Evolutionary conservation across 2,888 invertebrate species (phyloP).

Genomic region (Melinaea menophilus): DNA sequence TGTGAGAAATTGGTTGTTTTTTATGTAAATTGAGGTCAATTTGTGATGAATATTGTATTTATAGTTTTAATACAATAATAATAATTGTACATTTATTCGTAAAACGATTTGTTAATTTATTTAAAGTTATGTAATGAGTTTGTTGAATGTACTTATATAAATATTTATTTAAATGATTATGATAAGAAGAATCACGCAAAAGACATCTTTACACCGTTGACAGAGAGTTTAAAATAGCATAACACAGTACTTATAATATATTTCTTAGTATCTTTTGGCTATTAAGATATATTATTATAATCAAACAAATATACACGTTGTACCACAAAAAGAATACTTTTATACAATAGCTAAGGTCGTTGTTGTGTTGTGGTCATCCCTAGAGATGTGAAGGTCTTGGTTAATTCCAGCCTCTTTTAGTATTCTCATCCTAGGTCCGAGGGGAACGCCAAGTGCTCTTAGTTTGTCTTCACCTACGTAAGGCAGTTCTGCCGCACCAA

Average conservation of each 20-base stretch:
- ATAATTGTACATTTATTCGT: too few species aligned
- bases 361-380: constrained; percentile 62
- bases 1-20: neutral
- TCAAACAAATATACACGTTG: neutral
- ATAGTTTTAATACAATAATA: too few species aligned
- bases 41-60: too few species aligned
- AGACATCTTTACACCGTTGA: too few species aligned
- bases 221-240: too few species aligned
- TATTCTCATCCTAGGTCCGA: constrained; percentile 92
- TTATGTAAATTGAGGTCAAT: neutral
- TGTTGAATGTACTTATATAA: too few species aligned
- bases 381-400: constrained; percentile 69
- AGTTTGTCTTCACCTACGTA: constrained; percentile 93
- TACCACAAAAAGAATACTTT: neutral
- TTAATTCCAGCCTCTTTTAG: constrained; percentile 88
- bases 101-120: too few species aligned
- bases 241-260: too few species aligned
- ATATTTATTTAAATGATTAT: too few species aligned
- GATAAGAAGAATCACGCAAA: too few species aligned
- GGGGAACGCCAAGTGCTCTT: constrained; percentile 92
- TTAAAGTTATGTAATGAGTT: too few species aligned
- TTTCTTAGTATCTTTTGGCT: too few species aligned
- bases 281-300: neutral
- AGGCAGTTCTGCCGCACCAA: constrained; percentile 93
- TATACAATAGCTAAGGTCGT: constrained; percentile 81